Evolutionary conservation across 1,140 invertebrate genomes (phyloP).

Genomic region (Schlechtendalia chinensis): DNA sequence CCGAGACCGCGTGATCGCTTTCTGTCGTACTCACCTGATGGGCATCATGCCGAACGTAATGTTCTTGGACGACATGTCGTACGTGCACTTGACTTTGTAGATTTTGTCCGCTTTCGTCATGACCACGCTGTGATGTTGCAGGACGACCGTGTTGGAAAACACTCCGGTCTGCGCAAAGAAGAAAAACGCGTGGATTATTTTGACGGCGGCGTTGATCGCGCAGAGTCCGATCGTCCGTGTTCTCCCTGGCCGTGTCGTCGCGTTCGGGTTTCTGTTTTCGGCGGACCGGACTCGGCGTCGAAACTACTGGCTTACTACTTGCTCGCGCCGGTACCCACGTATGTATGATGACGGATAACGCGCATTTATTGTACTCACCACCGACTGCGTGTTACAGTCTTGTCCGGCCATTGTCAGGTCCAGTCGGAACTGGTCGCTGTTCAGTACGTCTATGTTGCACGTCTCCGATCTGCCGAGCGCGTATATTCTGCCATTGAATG

Average conservation of each 20-base stretch:
- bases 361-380: constrained; percentile 68
- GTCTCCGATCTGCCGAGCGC: constrained; percentile 89
- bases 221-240: constrained; percentile 5
- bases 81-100: constrained; percentile 94
- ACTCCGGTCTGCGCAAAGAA: constrained; percentile 72
- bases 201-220: neutral
- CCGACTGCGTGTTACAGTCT: constrained; percentile 89
- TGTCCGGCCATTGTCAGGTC: constrained; percentile 90
- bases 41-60: constrained; percentile 97
- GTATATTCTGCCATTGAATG: constrained; percentile 92
- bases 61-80: constrained; percentile 94
- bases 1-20: too few relatives aligned
- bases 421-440: constrained; percentile 85
- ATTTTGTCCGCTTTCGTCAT: constrained; percentile 97
- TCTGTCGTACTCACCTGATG: constrained; percentile 65
- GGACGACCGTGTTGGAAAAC: constrained; percentile 90
- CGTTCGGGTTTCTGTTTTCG: too few relatives aligned
- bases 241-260: too few relatives aligned
- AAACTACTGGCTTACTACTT: too few relatives aligned
- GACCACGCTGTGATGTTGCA: constrained; percentile 93
- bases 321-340: too few relatives aligned
- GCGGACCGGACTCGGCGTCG: too few relatives aligned
- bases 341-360: too few relatives aligned
- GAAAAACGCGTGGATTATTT: neutral
- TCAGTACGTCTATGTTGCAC: constrained; percentile 90